A percentile compares a stretch with the other conserved stretches of the same genome.
These are phyloP conservation scores for Verasper variegatus DNA, from an alignment of 2,113 vertebrate genomes.

Conservation along the genomic window DNA sequence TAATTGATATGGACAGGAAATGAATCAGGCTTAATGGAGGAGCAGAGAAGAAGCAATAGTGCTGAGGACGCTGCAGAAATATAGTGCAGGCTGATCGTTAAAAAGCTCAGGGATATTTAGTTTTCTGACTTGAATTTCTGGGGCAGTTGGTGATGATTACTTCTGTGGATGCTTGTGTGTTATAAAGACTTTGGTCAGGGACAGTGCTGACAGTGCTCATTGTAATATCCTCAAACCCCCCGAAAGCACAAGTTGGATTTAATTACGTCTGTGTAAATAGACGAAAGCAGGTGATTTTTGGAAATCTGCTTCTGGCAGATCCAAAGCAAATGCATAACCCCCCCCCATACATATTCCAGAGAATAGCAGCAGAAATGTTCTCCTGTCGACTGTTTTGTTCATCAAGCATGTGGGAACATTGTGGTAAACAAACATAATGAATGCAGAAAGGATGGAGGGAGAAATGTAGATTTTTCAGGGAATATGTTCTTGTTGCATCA, in stretches of 20 bases:
- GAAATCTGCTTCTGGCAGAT: conserved; percentile 31
- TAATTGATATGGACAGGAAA: conserved; percentile 14
- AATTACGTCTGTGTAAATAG: conserved; percentile 54
- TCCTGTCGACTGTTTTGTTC: conserved; percentile 24
- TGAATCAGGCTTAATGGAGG: conserved; percentile 9
- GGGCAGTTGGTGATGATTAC: conserved; percentile 56
- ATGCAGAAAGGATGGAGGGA: conserved; percentile 12
- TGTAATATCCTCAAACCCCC: conserved; percentile 31
- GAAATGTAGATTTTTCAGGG: not conserved
- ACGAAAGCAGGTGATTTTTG: conserved; percentile 28
- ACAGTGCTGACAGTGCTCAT: conserved; percentile 42
- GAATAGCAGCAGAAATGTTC: conserved; percentile 14
- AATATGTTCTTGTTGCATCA: conserved; percentile 9
- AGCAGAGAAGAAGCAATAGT: conserved; percentile 27
- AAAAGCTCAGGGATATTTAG: conserved; percentile 66
- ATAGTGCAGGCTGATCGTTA: conserved; percentile 37
- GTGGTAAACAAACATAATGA: conserved; percentile 31
- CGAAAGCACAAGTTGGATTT: conserved; percentile 51
- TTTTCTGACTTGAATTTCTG: conserved; percentile 56
- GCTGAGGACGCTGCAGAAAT: conserved; percentile 31
- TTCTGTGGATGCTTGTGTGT: conserved; percentile 61
- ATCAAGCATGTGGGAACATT: conserved; percentile 18
- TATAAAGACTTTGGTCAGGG: conserved; percentile 44
- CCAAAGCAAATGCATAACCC: conserved; percentile 34
- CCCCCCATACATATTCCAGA: conserved; percentile 5